Evolutionary conservation across 2,888 invertebrate species (phyloP).

Genomic region (Drosophila tripunctata): DNA sequence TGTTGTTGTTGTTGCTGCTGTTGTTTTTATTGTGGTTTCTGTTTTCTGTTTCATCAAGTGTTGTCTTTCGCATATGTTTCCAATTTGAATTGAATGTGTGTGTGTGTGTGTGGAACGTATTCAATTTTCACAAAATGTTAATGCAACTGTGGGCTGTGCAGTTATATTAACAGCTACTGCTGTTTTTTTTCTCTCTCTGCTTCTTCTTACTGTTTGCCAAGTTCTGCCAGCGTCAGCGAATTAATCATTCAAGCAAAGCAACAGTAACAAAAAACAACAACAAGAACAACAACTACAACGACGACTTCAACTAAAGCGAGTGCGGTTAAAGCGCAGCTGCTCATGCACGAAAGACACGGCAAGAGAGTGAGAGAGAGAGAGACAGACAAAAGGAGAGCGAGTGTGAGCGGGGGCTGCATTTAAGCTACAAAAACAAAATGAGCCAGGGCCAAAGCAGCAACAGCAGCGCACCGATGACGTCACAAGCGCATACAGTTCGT

Average conservation of each 20-base stretch:
- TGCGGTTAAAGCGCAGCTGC: conserved; percentile 67
- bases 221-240: conserved; percentile 70
- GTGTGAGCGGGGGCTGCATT: conserved; percentile 12
- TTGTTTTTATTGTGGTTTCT: no score
- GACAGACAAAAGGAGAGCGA: not conserved
- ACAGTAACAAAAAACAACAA: conserved; percentile 9
- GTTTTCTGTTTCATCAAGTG: conserved; percentile 18
- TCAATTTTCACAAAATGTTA: conserved; percentile 42
- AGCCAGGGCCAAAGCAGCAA: conserved; percentile 68
- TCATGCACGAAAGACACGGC: conserved; percentile 9
- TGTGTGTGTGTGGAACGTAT: conserved; percentile 28
- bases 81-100: conserved; percentile 56
- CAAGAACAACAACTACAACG: conserved; percentile 32
- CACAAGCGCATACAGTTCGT: conserved; percentile 55
- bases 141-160: conserved; percentile 39
- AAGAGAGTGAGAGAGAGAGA: conserved; percentile 4
- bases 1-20: conserved; percentile 25
- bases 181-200: conserved; percentile 25
- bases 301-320: conserved; percentile 23
- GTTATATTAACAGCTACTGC: conserved; percentile 14
- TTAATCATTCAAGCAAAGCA: conserved; percentile 66
- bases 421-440: conserved; percentile 30
- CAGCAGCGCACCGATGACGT: conserved; percentile 59
- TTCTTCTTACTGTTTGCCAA: conserved; percentile 39
- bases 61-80: conserved; percentile 43